phyloP scores from a whole-genome alignment of 2,888 invertebrate species.

The Leucozona laternaria region DNA sequence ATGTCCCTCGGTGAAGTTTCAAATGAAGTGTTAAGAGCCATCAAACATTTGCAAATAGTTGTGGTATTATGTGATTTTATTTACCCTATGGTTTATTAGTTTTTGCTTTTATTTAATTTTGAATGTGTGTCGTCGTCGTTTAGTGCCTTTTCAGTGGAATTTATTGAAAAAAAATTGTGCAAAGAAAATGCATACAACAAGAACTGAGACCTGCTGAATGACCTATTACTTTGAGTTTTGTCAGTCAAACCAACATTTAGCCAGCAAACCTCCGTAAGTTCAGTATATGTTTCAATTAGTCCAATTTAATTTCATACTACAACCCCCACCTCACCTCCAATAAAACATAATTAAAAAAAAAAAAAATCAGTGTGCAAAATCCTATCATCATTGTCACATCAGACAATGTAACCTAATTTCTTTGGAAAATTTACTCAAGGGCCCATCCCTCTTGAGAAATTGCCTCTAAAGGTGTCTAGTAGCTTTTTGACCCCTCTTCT shows the following conservation, averaged over 20 bases:
- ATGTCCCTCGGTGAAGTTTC: constrained; percentile 64
- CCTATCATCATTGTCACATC: constrained; percentile 42
- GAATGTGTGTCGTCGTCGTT: constrained; percentile 9
- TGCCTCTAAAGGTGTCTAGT: constrained; percentile 69
- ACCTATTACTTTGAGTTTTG: constrained; percentile 41
- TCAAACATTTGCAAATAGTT: constrained; percentile 52
- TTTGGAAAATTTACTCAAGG: constrained; percentile 41
- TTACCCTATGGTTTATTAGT: constrained; percentile 5
- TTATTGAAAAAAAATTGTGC: constrained; percentile 26
- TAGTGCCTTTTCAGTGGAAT: constrained; percentile 66
- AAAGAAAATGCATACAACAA: constrained; percentile 46
- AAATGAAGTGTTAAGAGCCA: constrained; percentile 61
- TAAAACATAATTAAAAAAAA: constrained; percentile 11
- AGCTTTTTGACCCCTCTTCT: constrained; percentile 72
- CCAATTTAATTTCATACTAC: not conserved
- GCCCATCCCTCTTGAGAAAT: constrained; percentile 71
- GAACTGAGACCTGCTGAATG: constrained; percentile 31
- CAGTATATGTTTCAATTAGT: constrained; percentile 36
- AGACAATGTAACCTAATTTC: constrained; percentile 70
- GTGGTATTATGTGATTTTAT: constrained; percentile 56
- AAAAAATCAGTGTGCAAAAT: constrained; percentile 48
- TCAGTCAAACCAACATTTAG: constrained; percentile 28
- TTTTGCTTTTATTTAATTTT: not conserved
- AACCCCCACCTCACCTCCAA: not conserved
- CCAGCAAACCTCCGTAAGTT: constrained; percentile 50